Evolutionary conservation across 2,888 invertebrate genomes (phyloP), one percentile per base, ranked within the genome.

Genomic region (Oxyscelio sp.): DNA sequence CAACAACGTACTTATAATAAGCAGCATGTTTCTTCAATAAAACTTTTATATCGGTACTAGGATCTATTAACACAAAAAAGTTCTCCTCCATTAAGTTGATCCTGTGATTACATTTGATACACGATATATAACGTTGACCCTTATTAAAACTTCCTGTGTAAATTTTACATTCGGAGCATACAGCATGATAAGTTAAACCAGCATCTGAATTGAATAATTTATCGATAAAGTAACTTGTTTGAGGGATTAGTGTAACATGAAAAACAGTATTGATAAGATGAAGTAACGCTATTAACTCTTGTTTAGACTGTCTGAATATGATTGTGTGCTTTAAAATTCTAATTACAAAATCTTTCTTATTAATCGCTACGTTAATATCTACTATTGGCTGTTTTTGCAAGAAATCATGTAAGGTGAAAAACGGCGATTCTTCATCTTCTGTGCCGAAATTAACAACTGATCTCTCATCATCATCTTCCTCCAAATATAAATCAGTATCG

Each of bases 31-130:
- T 22, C 43, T 63, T 50, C 19, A 63, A 11, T 52, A 63, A 24
- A 1, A 13, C 9, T 6, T n/a, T 5, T 11, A 63, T 63, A n/a
- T 74, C 70, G 5, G 31, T 11, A 17, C 34, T 50, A 40, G 63
- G 61, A 45, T 58, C 48, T 1, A 66, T 66, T 8, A 66, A 34
- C 1, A 77, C 58, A 22, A 66, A 77, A 50, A 77, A 77, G 31
- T 66, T 50, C 11, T 52, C 21, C 13, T 65, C 52, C 13, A 24
- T n/a, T n/a, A 59, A n/a, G 21, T 61, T 22, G 1, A 31, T 31
- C 11, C 3, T 54, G 4, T 13, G 1, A 19, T 54, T 40, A 54
- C 74, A 81, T 56, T 17, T 43, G 15, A 38, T 45, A 58, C 50
- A 19, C 3, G 1, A 4, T n/a, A 54, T 27, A 15, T 54, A 2